A percentile compares a stretch with the other conserved stretches of the same genome.
Conservation (phyloP, 2,797 vertebrate genomes). For the Muraenolepis orangiensis region DNA sequence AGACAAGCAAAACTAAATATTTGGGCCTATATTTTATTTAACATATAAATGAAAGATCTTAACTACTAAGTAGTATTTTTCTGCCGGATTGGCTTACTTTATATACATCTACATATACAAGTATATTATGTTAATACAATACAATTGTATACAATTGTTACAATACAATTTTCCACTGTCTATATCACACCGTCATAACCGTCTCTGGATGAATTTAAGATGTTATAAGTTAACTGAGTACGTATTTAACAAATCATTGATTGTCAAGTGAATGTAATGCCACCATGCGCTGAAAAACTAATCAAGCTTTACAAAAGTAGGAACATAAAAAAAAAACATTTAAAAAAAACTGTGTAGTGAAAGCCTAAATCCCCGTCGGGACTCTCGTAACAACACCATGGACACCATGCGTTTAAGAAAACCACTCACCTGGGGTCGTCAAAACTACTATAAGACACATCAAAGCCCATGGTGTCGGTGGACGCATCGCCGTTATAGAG, state of each 20-base stretch:
- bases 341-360: background rate
- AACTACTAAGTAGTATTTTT: too few relatives aligned
- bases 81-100: too few relatives aligned
- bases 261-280: background rate
- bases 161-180: background rate
- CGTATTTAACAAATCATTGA: background rate
- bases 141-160: too few relatives aligned
- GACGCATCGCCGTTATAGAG: conserved; percentile 56
- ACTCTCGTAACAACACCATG: background rate
- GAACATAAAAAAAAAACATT: background rate
- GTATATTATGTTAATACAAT: too few relatives aligned
- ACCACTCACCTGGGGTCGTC: conserved; percentile 60
- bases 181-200: too few relatives aligned
- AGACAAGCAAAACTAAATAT: background rate
- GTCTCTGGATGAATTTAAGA: background rate
- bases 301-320: background rate
- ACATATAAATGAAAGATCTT: too few relatives aligned
- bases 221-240: background rate
- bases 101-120: too few relatives aligned
- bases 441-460: conserved; percentile 58
- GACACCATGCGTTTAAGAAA: background rate
- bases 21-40: too few relatives aligned
- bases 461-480: conserved; percentile 52
- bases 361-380: too few relatives aligned
- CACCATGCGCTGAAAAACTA: background rate